Evolutionary conservation across 2,888 invertebrate genomes (phyloP).

Genomic region (Operophtera brumata): DNA sequence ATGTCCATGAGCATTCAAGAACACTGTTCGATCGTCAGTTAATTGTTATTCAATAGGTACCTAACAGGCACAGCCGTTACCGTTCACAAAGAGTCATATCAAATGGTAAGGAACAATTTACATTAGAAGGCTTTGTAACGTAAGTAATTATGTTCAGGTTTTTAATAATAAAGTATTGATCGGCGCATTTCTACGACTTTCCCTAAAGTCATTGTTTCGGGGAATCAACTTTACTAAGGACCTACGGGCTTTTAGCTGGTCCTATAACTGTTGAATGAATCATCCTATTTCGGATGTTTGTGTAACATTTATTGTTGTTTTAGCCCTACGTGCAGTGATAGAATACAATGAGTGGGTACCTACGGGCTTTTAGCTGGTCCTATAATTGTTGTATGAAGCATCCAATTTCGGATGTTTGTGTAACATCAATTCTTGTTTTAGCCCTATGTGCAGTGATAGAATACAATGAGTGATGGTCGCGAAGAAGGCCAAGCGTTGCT

Average conservation of each 20-base stretch:
- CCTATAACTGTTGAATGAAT: slow-evolving; percentile 8
- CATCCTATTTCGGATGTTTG: background rate
- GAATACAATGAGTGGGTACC: slow-evolving; percentile 55
- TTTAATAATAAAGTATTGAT: slow-evolving; percentile 3
- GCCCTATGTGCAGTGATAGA: slow-evolving; percentile 36
- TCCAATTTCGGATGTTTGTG: background rate
- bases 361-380: no score
- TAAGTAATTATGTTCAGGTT: background rate
- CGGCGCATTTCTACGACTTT: slow-evolving; percentile 5
- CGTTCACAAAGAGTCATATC: background rate
- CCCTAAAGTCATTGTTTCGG: background rate
- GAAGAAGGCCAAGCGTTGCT: slow-evolving; percentile 38
- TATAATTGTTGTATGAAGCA: slow-evolving; percentile 5
- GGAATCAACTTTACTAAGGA: background rate
- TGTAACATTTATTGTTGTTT: background rate
- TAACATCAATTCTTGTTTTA: slow-evolving; percentile 16
- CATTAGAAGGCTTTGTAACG: background rate
- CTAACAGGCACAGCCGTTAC: background rate
- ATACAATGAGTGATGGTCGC: slow-evolving; percentile 59
- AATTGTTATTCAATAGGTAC: slow-evolving; percentile 2
- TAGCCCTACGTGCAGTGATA: slow-evolving; percentile 31
- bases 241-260: background rate
- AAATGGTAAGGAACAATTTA: slow-evolving; percentile 6
- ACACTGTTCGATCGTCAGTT: background rate
- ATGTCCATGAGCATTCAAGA: background rate